These are phyloP conservation scores for Lasioglossum morio DNA, from an alignment of 2,888 invertebrate species.

Conservation along the genomic window DNA sequence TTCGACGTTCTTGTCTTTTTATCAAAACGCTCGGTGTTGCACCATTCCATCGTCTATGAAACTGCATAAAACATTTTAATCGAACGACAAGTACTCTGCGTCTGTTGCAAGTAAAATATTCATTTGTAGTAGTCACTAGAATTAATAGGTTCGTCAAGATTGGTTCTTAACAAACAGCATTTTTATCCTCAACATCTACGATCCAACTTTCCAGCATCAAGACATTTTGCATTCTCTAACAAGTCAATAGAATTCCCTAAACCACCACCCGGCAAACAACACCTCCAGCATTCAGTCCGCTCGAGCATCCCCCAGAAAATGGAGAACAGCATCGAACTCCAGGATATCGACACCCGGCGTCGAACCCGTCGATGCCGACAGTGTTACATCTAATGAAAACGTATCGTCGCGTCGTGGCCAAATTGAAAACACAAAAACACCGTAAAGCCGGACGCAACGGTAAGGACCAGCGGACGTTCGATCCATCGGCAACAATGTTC, in stretches of 20 bases:
- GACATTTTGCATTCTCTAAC: neutral
- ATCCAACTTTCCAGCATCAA: no score
- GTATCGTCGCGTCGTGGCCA: slow-evolving; percentile 41
- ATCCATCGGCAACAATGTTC: slow-evolving; percentile 23
- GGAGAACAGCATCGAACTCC: neutral
- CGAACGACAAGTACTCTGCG: no score
- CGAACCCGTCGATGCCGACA: slow-evolving; percentile 15
- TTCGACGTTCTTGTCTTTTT: neutral
- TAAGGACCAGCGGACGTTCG: slow-evolving; percentile 40
- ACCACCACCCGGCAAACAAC: neutral
- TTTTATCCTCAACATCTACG: no score
- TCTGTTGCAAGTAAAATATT: no score
- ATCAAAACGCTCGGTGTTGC: neutral
- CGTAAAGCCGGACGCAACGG: slow-evolving; percentile 28
- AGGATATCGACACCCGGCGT: slow-evolving; percentile 42
- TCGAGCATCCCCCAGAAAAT: neutral
- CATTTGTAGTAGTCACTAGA: no score
- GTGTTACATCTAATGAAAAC: slow-evolving; percentile 61
- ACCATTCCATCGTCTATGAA: neutral
- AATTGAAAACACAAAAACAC: slow-evolving; percentile 51
- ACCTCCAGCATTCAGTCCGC: neutral
- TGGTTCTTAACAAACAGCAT: no score
- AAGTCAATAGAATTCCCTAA: neutral
- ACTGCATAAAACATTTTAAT: no score
- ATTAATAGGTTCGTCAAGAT: no score